Conservation (phyloP, 2,113 vertebrate species). For the Hippoglossus stenolepis region DNA sequence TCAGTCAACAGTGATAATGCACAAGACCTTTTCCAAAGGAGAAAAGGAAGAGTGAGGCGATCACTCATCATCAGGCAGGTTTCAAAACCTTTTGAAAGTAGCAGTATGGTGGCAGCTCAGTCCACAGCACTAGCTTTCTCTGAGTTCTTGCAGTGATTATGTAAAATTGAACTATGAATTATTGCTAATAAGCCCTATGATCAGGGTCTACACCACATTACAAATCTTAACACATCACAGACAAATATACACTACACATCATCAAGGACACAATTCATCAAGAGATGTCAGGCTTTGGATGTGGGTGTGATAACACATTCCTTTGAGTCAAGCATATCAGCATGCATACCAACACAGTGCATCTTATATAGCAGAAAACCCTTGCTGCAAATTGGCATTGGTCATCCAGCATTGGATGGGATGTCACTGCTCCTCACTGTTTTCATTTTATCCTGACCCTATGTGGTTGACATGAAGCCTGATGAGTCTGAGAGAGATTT, state of each 20-base stretch:
- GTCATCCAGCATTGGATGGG: not conserved
- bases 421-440: not conserved
- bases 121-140: conserved; percentile 6
- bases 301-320: too few relatives aligned
- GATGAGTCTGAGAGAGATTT: too few relatives aligned
- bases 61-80: not conserved
- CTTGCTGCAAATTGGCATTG: conserved; percentile 15
- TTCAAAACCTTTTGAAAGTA: conserved; percentile 10
- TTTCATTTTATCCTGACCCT: conserved; percentile 32
- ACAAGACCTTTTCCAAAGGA: not conserved
- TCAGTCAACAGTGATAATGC: conserved; percentile 6
- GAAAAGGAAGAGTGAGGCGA: not conserved
- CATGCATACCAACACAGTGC: not conserved
- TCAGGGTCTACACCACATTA: not conserved
- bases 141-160: not conserved
- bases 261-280: not conserved
- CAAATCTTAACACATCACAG: not conserved
- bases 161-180: not conserved
- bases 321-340: not conserved
- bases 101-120: not conserved
- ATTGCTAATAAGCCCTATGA: conserved; percentile 15
- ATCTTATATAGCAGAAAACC: not conserved
- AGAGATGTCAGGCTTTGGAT: conserved; percentile 1
- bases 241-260: not conserved
- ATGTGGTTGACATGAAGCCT: conserved; percentile 10